Base-by-base conservation (phyloP, 35 echinoderm and acorn worm genomes). In the Nesometra sesokonis region DNA sequence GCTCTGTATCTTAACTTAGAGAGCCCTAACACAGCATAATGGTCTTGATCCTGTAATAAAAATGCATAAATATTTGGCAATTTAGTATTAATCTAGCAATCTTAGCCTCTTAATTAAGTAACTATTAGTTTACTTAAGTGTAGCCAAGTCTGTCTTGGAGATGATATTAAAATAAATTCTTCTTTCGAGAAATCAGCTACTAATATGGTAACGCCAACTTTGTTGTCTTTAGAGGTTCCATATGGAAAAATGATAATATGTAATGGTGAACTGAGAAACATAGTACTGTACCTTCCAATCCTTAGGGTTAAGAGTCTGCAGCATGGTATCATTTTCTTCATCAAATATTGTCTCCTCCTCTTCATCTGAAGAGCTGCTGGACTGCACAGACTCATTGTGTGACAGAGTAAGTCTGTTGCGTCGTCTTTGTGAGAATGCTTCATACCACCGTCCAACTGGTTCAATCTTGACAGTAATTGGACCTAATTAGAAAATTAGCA, bases 221-320 rank as follows among this genome's bases (percentile, higher is more conserved):
- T n/a, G n/a, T n/a, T n/a, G n/a, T n/a, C n/a, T n/a, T n/a, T n/a
- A n/a, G n/a, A n/a, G n/a, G n/a, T n/a, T n/a, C n/a, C n/a, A n/a
- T n/a, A n/a, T n/a, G n/a, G n/a, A n/a, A n/a, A n/a, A n/a, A n/a
- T n/a, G n/a, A n/a, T n/a, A n/a, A n/a, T n/a, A n/a, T n/a, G n/a
- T n/a, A n/a, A n/a, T n/a, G n/a, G n/a, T n/a, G n/a, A n/a, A n/a
- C n/a, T n/a, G n/a, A n/a, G n/a, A n/a, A n/a, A n/a, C n/a, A n/a
- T n/a, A n/a, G n/a, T n/a, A n/a, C 17, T 21, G 13, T 92, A 99
- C 96, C 93, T 99, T 99, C 93, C 93, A 99, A 29, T 99, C 93
- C 17, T 91, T 92, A 47, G 96, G 96, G 78, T 99, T 93, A 19
- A 99, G 88, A 7, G 86, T 86, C 85, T 87, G 57, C 2, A 99